Evolutionary conservation across 2,888 invertebrate genomes (phyloP).

Genomic region (Rosalia funebris): DNA sequence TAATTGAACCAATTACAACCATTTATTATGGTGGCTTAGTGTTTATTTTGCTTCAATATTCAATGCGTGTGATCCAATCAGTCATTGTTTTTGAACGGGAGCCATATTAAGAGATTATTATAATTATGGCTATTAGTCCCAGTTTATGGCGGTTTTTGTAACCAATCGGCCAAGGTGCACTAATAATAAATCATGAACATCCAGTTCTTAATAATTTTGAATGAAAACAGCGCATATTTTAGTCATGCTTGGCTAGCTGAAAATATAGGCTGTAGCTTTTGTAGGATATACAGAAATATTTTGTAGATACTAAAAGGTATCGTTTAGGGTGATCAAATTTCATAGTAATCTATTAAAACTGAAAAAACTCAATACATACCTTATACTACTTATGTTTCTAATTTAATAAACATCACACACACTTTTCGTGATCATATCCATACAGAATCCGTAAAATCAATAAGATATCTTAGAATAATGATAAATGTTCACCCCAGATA

Average conservation of each 20-base stretch:
- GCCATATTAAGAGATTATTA: slow-evolving; percentile 2
- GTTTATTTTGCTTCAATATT: slow-evolving; percentile 10
- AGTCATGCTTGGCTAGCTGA: too few relatives aligned
- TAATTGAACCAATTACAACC: slow-evolving; percentile 19
- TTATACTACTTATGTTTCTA: not conserved
- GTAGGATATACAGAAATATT: too few relatives aligned
- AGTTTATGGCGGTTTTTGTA: too few relatives aligned
- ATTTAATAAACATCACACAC: not conserved
- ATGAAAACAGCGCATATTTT: too few relatives aligned
- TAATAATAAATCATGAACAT: too few relatives aligned
- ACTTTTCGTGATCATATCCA: not conserved
- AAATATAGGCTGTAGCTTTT: too few relatives aligned
- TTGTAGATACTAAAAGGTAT: too few relatives aligned
- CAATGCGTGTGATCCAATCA: slow-evolving; percentile 9
- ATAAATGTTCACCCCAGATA: not conserved
- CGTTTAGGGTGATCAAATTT: too few relatives aligned
- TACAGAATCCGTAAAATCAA: not conserved
- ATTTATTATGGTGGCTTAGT: slow-evolving; percentile 12
- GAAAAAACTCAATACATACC: not conserved
- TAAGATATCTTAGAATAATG: not conserved
- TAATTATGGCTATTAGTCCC: too few relatives aligned
- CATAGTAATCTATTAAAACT: too few relatives aligned
- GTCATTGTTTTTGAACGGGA: not conserved
- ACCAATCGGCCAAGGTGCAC: too few relatives aligned
- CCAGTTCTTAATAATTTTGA: too few relatives aligned